These are phyloP conservation scores for Rafetus swinhoei DNA, from an alignment of 2,113 vertebrate genomes.

Conservation along the genomic window DNA sequence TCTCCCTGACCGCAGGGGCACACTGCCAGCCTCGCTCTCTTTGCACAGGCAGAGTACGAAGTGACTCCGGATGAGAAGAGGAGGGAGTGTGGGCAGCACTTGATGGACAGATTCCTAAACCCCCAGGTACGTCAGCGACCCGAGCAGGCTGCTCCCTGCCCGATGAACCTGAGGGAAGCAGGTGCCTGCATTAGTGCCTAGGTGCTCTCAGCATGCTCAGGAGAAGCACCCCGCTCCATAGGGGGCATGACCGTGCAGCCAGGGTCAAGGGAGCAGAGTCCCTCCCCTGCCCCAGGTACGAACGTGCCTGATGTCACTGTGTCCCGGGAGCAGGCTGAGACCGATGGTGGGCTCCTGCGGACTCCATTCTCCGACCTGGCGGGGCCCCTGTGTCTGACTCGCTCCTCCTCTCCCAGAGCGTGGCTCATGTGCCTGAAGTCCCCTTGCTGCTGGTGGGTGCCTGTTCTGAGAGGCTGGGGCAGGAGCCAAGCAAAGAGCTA, in stretches of 20 bases:
- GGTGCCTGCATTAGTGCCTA: background rate
- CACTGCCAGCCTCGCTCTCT: background rate
- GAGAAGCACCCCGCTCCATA: background rate
- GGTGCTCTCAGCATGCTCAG: background rate
- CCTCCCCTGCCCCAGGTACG: background rate
- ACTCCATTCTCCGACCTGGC: background rate
- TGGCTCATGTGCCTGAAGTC: slow-evolving; percentile 90
- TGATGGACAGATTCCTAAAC: slow-evolving; percentile 90
- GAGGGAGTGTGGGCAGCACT: slow-evolving; percentile 88
- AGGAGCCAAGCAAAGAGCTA: slow-evolving; percentile 94
- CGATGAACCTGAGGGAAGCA: background rate
- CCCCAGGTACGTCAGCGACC: slow-evolving; percentile 74
- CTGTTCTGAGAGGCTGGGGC: slow-evolving; percentile 87
- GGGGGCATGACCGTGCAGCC: background rate
- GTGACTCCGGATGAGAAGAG: slow-evolving; percentile 96
- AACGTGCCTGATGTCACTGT: background rate
- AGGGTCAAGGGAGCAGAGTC: background rate
- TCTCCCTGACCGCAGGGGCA: background rate
- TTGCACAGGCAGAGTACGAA: slow-evolving; percentile 91
- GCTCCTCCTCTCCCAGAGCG: slow-evolving; percentile 81
- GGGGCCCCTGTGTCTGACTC: background rate
- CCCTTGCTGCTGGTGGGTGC: slow-evolving; percentile 83
- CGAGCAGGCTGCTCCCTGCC: background rate
- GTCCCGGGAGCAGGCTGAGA: background rate
- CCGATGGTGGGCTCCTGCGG: background rate